phyloP scores from a whole-genome alignment of 2,113 vertebrate species.

The Sakesphorus luctuosus region DNA sequence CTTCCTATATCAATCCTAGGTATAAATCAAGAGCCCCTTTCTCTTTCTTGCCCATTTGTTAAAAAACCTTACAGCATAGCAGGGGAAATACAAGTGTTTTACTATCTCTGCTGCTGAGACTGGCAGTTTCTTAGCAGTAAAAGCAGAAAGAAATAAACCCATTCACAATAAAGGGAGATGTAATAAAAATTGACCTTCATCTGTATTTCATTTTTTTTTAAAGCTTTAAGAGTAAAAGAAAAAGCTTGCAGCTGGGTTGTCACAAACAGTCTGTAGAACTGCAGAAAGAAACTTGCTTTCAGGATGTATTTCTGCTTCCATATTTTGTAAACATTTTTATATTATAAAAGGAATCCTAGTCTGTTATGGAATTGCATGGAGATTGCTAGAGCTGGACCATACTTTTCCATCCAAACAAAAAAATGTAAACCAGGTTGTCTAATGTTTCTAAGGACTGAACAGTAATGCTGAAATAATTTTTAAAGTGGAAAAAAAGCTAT shows the following conservation, averaged over 20 bases:
- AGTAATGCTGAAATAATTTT: neutral
- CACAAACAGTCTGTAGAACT: neutral
- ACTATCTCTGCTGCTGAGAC: neutral
- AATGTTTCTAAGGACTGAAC: neutral
- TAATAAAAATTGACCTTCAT: conserved; percentile 24
- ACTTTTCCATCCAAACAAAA: neutral
- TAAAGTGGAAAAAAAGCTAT: neutral
- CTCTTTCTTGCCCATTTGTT: neutral
- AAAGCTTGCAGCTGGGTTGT: neutral
- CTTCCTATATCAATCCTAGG: neutral
- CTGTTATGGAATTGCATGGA: neutral
- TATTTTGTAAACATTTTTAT: neutral
- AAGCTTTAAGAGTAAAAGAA: conserved; percentile 1
- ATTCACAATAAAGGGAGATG: neutral
- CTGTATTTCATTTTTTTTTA: conserved; percentile 30
- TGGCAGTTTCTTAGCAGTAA: conserved; percentile 4
- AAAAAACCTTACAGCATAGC: neutral
- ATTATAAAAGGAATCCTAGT: neutral
- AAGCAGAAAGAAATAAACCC: conserved; percentile 19
- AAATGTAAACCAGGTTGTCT: neutral
- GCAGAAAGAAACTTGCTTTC: neutral
- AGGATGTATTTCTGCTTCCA: neutral
- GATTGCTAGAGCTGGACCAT: neutral
- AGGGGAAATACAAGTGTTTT: neutral
- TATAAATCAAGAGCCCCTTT: neutral